A percentile compares a stretch with the other conserved stretches of the same genome.
Evolutionary conservation across 2,113 vertebrate genomes (phyloP).

Genomic region (Pithys albifrons): DNA sequence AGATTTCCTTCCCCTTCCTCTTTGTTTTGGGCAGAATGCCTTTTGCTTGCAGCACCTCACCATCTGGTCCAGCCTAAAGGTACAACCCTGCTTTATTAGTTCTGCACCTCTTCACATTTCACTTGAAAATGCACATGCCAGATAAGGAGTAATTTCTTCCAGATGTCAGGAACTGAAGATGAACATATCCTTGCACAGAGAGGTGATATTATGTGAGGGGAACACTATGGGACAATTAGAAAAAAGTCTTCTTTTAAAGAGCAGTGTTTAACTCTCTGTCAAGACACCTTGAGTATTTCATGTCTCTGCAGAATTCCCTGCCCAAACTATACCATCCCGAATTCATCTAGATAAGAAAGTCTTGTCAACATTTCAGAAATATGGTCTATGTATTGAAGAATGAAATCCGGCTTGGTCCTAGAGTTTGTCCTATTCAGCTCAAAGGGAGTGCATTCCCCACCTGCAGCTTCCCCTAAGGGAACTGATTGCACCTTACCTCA

Average conservation of each 20-base stretch:
- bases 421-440: background rate
- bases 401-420: background rate
- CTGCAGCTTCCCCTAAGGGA: background rate
- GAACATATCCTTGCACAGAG: background rate
- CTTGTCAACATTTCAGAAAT: background rate
- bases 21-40: background rate
- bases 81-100: background rate
- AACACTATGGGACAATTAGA: background rate
- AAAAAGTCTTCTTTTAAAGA: background rate
- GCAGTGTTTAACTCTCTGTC: background rate
- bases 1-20: background rate
- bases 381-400: background rate
- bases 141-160: slow-evolving; percentile 37
- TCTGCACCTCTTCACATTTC: slow-evolving; percentile 15
- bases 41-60: background rate
- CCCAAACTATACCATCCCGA: background rate
- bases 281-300: background rate
- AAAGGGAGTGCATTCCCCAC: accelerated
- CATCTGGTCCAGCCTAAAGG: background rate
- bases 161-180: slow-evolving; percentile 3
- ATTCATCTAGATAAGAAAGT: background rate
- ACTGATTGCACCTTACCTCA: background rate
- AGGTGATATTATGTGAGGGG: background rate
- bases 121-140: background rate
- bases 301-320: background rate